Conservation (phyloP, 2,113 vertebrate species). For the Tamias sibiricus region DNA sequence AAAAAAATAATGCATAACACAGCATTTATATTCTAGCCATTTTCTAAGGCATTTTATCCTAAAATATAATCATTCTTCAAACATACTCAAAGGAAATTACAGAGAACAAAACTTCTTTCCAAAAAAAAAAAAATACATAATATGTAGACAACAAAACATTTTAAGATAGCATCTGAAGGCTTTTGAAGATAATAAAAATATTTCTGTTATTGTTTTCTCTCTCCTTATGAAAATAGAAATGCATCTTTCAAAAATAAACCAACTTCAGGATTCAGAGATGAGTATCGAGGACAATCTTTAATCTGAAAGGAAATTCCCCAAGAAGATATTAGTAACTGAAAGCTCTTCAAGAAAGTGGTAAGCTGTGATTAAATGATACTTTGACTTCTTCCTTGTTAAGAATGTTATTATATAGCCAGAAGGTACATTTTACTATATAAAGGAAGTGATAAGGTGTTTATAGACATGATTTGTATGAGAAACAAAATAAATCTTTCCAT, state of each 20-base stretch:
- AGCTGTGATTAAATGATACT: neutral
- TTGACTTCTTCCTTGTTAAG: neutral
- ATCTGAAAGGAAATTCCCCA: neutral
- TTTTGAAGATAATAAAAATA: neutral
- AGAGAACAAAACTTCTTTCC: neutral
- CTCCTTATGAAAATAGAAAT: neutral
- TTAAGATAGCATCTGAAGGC: neutral
- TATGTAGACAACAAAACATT: neutral
- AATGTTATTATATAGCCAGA: neutral
- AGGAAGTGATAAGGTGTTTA: neutral
- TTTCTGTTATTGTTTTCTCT: neutral
- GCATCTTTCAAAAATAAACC: neutral
- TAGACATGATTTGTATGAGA: neutral
- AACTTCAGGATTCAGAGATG: neutral
- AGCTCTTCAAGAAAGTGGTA: neutral
- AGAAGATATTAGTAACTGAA: neutral
- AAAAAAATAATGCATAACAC: neutral
- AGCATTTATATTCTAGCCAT: neutral
- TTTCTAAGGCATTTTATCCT: neutral
- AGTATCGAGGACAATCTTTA: neutral
- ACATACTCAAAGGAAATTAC: neutral
- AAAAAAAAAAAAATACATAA: neutral
- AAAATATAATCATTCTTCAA: constrained; percentile 42
- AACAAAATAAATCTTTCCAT: constrained; percentile 13
- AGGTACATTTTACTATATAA: neutral